Conservation (phyloP, 2,797 vertebrate genomes). For the Otolemur crassicaudatus region DNA sequence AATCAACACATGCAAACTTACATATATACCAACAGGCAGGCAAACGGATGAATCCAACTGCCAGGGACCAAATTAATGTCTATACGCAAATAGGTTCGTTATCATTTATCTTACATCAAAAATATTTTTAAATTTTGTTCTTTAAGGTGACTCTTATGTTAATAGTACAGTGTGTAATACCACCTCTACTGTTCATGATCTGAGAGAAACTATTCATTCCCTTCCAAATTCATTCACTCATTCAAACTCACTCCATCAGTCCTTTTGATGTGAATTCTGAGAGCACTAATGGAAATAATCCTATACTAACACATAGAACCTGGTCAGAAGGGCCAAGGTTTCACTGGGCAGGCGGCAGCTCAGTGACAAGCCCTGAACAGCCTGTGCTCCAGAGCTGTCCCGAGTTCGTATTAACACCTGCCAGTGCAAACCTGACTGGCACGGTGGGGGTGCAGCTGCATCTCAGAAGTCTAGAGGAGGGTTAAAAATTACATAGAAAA, state of each 20-base stretch:
- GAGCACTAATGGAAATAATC: not conserved
- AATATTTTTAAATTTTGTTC: not conserved
- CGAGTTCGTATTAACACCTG: not conserved
- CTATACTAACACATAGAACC: not conserved
- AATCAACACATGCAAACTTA: not conserved
- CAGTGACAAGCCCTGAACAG: fast-evolving
- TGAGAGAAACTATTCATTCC: not conserved
- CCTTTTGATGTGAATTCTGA: not conserved
- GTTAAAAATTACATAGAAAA: not conserved
- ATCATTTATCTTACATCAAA: not conserved
- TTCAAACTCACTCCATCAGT: not conserved
- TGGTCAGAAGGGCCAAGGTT: not conserved
- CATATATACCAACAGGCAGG: not conserved
- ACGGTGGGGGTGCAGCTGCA: no score
- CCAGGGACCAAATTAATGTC: not conserved
- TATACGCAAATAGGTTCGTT: fast-evolving
- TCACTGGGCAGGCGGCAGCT: not conserved
- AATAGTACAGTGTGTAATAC: not conserved
- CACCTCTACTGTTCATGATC: not conserved
- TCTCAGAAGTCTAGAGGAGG: not conserved
- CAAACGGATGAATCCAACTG: not conserved
- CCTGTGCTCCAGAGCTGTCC: fast-evolving
- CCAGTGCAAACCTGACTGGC: fast-evolving
- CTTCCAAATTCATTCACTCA: not conserved
- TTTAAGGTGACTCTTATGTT: not conserved